Evolutionary conservation across 2,888 invertebrate genomes (phyloP).

Genomic region (Bhutanitis thaidina): DNA sequence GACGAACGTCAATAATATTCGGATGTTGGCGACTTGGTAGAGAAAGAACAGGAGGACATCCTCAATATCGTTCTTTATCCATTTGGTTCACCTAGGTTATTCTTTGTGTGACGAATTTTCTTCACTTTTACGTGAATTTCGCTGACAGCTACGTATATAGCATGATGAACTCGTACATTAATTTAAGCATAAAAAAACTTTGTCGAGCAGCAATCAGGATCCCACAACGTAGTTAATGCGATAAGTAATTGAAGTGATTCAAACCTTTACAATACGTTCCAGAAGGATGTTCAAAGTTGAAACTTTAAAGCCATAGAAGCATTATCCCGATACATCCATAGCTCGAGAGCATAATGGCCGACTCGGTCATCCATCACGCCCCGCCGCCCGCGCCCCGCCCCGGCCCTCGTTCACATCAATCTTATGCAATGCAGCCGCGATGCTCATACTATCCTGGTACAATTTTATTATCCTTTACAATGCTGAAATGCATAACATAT

Average conservation of each 20-base stretch:
- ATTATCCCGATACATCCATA: slow-evolving; percentile 20
- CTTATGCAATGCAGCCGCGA: slow-evolving; percentile 57
- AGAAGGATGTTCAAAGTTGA: slow-evolving; percentile 7
- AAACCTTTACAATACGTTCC: slow-evolving; percentile 8
- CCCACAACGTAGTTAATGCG: background rate
- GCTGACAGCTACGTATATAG: too few species aligned
- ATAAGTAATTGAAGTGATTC: slow-evolving; percentile 6
- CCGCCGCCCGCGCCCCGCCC: slow-evolving; percentile 20
- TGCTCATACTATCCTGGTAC: slow-evolving; percentile 50
- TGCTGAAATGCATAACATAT: background rate
- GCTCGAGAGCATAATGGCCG: slow-evolving; percentile 19
- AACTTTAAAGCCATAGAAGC: slow-evolving; percentile 10
- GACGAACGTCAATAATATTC: too few species aligned
- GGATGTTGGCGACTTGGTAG: too few species aligned
- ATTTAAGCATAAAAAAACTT: too few species aligned
- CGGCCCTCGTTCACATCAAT: slow-evolving; percentile 53
- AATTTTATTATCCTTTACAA: slow-evolving; percentile 27
- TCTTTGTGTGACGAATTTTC: too few species aligned
- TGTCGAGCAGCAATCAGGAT: background rate
- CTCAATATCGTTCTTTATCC: too few species aligned
- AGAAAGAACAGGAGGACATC: too few species aligned
- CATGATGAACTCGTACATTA: too few species aligned
- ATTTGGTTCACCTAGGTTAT: too few species aligned
- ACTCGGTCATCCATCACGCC: slow-evolving; percentile 19
- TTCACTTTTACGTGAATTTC: too few species aligned